phyloP scores from a whole-genome alignment of 2,113 vertebrate species.

The Gavialis gangeticus region DNA sequence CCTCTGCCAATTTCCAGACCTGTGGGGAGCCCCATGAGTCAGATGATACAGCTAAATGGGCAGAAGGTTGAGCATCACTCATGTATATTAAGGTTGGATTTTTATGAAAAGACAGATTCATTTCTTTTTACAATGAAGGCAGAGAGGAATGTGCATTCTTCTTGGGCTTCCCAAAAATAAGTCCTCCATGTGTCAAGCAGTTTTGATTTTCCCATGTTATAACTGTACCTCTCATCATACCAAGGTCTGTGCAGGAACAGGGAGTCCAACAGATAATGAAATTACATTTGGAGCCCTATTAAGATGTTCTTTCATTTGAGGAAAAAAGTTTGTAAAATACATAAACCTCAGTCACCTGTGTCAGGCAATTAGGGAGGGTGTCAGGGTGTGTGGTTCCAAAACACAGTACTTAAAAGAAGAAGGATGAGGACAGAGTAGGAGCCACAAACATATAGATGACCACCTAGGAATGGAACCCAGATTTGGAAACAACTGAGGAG shows the following conservation, averaged over 20 bases:
- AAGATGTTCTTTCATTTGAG: not conserved
- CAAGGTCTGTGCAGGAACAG: not conserved
- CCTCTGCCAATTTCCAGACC: no score
- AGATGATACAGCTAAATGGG: no score
- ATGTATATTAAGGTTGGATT: not conserved
- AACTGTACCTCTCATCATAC: not conserved
- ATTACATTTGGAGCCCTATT: not conserved
- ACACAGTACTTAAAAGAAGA: not conserved
- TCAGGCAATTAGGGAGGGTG: not conserved
- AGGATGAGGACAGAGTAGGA: not conserved
- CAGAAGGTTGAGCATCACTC: no score
- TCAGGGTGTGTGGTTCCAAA: not conserved
- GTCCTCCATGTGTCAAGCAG: not conserved
- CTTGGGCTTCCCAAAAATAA: not conserved
- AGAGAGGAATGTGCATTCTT: no score
- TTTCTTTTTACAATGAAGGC: not conserved
- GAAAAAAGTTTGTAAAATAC: not conserved
- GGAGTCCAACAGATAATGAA: not conserved
- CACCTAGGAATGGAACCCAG: not conserved
- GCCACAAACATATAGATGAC: fast-evolving
- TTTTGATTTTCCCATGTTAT: not conserved
- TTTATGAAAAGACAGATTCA: not conserved
- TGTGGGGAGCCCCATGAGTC: no score
- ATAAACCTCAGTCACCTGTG: not conserved
- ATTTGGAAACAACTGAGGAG: not conserved